Evolutionary conservation across 2,113 vertebrate species (phyloP).

Genomic region (Sphaerodactylus townsendi): DNA sequence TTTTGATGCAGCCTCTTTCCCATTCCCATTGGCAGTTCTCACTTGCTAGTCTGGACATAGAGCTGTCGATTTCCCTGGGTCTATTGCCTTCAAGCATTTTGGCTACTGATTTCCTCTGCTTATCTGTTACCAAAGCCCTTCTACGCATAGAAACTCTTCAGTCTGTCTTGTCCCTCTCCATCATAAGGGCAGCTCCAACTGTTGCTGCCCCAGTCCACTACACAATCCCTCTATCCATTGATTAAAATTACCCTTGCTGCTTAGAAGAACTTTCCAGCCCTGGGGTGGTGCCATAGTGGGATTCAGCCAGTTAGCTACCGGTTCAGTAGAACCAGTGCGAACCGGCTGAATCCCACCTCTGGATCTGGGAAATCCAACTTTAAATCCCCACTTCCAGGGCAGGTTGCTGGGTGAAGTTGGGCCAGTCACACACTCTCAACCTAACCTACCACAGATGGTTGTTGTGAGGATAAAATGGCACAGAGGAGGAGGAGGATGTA

Average conservation of each 20-base stretch:
- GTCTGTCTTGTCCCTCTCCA: neutral
- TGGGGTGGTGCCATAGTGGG: no score
- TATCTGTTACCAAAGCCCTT: neutral
- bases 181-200: neutral
- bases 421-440: no score
- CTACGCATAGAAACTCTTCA: no score
- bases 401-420: no score
- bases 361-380: no score
- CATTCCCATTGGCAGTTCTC: neutral
- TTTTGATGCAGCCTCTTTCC: neutral
- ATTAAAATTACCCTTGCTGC: neutral
- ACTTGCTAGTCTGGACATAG: neutral
- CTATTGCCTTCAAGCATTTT: neutral
- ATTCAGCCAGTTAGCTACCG: no score
- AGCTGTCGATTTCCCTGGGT: neutral
- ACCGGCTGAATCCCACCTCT: no score
- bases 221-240: neutral
- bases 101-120: neutral
- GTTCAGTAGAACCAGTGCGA: no score
- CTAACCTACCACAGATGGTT: neutral
- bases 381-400: no score
- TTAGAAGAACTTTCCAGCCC: neutral
- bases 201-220: neutral
- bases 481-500: no score
- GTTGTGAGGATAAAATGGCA: neutral